Percentiles rank a stretch among this genome's conserved stretches.
Conservation (phyloP, 1,140 invertebrate genomes). For the Cardiocondyla obscurior region DNA sequence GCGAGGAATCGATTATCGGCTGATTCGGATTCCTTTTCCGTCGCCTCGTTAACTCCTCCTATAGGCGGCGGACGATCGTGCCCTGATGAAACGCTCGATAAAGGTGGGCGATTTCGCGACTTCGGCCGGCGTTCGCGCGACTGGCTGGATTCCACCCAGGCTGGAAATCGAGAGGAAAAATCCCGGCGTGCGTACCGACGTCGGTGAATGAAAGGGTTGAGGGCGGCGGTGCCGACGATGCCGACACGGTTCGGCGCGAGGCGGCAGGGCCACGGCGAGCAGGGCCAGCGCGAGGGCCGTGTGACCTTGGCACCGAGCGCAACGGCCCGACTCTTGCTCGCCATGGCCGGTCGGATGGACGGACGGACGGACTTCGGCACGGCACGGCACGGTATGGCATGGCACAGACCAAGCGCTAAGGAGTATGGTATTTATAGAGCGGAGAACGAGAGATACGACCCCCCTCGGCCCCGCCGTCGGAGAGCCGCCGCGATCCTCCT, state of each 20-base stretch:
- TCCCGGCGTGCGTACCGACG: not conserved
- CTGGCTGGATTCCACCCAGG: not conserved
- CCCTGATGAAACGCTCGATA: not conserved
- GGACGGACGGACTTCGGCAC: slow-evolving; percentile 35
- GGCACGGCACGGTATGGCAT: slow-evolving; percentile 23
- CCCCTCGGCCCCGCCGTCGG: slow-evolving; percentile 29
- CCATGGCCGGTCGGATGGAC: slow-evolving; percentile 17
- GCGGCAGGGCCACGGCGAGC: slow-evolving; percentile 23
- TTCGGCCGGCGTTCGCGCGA: not conserved
- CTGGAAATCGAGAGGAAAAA: not conserved
- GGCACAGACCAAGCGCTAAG: slow-evolving; percentile 62
- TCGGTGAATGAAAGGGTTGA: slow-evolving; percentile 69
- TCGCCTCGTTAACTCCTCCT: not conserved
- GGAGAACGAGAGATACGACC: slow-evolving; percentile 61
- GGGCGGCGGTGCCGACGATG: slow-evolving; percentile 47
- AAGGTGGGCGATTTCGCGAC: not conserved
- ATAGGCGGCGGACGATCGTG: not conserved
- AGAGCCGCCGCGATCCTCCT: not conserved
- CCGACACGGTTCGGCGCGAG: slow-evolving; percentile 25
- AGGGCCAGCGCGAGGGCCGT: slow-evolving; percentile 50
- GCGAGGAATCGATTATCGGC: not conserved
- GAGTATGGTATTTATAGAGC: slow-evolving; percentile 77
- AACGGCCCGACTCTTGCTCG: slow-evolving; percentile 63
- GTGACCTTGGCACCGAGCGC: slow-evolving; percentile 76
- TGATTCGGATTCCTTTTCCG: slow-evolving; percentile 20